Evolutionary conservation across 2,113 vertebrate genomes (phyloP).

Genomic region (Mobula birostris): DNA sequence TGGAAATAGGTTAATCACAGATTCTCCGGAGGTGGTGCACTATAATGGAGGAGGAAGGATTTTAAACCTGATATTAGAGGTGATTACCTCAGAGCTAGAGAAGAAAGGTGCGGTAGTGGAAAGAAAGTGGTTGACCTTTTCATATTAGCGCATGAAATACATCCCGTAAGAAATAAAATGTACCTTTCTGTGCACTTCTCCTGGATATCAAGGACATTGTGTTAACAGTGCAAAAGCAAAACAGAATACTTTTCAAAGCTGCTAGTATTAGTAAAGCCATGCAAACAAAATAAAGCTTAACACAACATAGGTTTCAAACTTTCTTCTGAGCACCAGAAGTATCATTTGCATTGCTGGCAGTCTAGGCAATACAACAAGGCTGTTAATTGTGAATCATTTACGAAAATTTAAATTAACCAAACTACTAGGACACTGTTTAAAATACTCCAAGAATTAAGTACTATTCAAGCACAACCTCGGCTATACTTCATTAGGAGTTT

Average conservation of each 20-base stretch:
- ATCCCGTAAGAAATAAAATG: background rate
- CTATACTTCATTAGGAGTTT: too few species aligned
- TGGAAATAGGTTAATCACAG: background rate
- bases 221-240: background rate
- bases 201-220: background rate
- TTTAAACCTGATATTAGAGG: background rate
- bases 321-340: background rate
- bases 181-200: background rate
- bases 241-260: background rate
- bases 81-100: background rate
- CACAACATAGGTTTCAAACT: background rate
- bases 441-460: background rate
- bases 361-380: background rate
- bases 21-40: background rate
- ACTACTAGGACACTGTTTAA: background rate
- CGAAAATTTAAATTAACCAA: background rate
- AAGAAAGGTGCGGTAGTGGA: background rate
- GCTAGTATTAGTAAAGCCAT: too few species aligned
- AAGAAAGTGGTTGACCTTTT: background rate
- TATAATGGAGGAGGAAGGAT: background rate
- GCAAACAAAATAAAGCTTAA: background rate
- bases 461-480: too few species aligned
- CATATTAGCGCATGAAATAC: background rate
- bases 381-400: background rate
- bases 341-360: background rate